Evolutionary conservation across 2,797 vertebrate genomes (phyloP), one percentile per base, ranked within the genome.

Genomic region (Dallia pectoralis): DNA sequence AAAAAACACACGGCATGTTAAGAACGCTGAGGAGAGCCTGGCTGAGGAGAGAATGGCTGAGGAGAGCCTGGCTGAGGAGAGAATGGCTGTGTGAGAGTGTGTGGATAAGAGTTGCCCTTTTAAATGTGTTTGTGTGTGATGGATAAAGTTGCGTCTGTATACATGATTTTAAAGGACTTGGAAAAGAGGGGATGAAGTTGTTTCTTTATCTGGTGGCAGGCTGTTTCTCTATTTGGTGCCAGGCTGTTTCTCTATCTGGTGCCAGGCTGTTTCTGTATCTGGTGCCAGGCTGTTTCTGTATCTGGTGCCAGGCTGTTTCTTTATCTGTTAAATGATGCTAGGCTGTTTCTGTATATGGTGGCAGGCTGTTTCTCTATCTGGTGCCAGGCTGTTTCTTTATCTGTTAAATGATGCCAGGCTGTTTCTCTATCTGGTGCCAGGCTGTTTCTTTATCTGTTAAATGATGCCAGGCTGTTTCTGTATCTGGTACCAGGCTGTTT

Each of bases 31-130:
- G 3, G 53, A 32, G 68, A 53, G 68, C 30, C n/a, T n/a, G n/a
- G n/a, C n/a, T n/a, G n/a, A n/a, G n/a, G n/a, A n/a, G n/a, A n/a
- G n/a, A n/a, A n/a, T n/a, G n/a, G n/a, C n/a, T n/a, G n/a, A n/a
- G n/a, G n/a, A n/a, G n/a, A n/a, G n/a, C n/a, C n/a, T n/a, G n/a
- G n/a, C n/a, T n/a, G n/a, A n/a, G n/a, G n/a, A n/a, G 16, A 33
- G 29, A 6, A 25, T 51, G 67, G 25, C 33, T 47, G 67, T 30
- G 62, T 73, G 56, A 7, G 68, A 63, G 70, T 27, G 70, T 66
- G 62, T 15, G 19, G 1, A 29, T n/a, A 30, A 33, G 53, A 3
- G 53, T n/a, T n/a, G n/a, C n/a, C n/a, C n/a, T n/a, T n/a, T n/a
- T n/a, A n/a, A n/a, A n/a, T 59, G 53, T n/a, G 53, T 59, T 7